Evolutionary conservation across 2,113 vertebrate genomes (phyloP), one percentile per base, ranked within the genome.

Genomic region (Cervus canadensis): DNA sequence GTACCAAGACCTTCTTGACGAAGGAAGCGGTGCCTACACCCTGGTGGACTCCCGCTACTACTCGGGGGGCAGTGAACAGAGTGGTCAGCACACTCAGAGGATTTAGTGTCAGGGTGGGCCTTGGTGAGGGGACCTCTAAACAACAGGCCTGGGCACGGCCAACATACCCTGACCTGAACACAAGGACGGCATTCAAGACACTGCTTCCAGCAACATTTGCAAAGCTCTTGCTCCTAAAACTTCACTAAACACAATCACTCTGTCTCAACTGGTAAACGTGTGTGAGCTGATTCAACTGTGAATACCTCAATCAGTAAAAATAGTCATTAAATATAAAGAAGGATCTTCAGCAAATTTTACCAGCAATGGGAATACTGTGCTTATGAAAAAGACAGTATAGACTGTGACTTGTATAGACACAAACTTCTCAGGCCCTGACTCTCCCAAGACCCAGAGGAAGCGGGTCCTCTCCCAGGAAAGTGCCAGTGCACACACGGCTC

Each of bases 21-120:
- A 36, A 43, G 87, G 71, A 45, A 17, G 52, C 2, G 7, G 45
- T 0, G 8, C 13, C 6, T 12, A 19, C 6, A 0, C 13, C 4
- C 17, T 3, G 3, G 13, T 0, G 5, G 17, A 7, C 54, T 15
- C 56, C 2, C 3, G 1, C 5, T 16, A 3, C 48, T 26, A 10
- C 67, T 40, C 1, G 1, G 4, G 26, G 17, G 54, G 12, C 12
- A 1, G 10, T 7, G 2, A 15, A 17, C 57, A 26, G 57, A 17
- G 71, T 0, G 2, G 40, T 40, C 50, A n/a, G 33, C 2, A 1
- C 5, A 30, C 52, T 33, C 13, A 15, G 52, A 45, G 23, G 25
- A 10, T 2, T 36, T 19, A 45, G 62, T 3, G 6, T 16, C 25
- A 14, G 17, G 45, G 64, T 6, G 6, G 40, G 50, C 40, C 59